Evolutionary conservation across 2,888 invertebrate genomes (phyloP), one percentile per base, ranked within the genome.

Genomic region (Nipponacmea schrenckii): DNA sequence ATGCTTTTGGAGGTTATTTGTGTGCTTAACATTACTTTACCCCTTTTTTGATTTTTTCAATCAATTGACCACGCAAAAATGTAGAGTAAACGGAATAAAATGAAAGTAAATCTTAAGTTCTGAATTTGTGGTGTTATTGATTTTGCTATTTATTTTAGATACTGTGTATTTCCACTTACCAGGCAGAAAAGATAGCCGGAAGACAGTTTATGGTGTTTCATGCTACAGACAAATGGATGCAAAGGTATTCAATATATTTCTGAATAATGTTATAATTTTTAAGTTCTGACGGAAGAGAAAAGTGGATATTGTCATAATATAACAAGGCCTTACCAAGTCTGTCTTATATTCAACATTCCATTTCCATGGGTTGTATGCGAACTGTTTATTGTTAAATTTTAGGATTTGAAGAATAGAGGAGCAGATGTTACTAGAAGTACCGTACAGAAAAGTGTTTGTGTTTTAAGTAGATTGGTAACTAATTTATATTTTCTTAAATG

Each of bases 211-310:
- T 91, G 98, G 98, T 44, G 94, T 99, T 74, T 98, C 98, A 26
- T 99, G 98, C 90, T 99, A 97, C 89, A 92, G 97, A 76, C 98
- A 99, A 91, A 98, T 99, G 84, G 95, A 96, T 80, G 94, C 97
- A 0, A 95, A 96, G 91, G 96, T 96, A 90, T 67, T 73, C 15
- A 7, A 14, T n/a, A 50, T 2, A 8, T 70, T 24, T n/a, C 10
- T 14, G 24, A 0, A 31, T 44, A 31, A 48, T 26, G 5, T 17
- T 44, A 44, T 10, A 31, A 2, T 31, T 7, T 31, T 4, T 2
- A 31, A 7, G 2, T 31, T 4, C 2, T 31, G 31, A 7, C 4
- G 31, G 31, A 7, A 31, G 31, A 31, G n/a, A 31, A 31, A 31
- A 31, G 2, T 31, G 31, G 31, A 31, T 4, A 31, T 31, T 31